Percentiles rank a stretch among this genome's conserved stretches.
Conservation (phyloP, 2,113 vertebrate species). For the Phoxinus phoxinus region DNA sequence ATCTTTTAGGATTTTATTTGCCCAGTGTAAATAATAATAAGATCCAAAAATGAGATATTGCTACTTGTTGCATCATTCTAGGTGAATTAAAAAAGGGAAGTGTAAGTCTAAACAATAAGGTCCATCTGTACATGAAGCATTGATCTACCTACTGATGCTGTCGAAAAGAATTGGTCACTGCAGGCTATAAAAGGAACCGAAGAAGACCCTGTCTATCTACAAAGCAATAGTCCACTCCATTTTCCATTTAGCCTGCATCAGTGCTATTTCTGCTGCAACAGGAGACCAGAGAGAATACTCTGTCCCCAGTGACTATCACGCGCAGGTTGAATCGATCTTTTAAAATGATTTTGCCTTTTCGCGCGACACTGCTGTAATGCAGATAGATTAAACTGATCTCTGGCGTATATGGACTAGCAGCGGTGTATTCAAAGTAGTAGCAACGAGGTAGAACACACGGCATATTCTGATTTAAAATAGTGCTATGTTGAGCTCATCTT, state of each 20-base stretch:
- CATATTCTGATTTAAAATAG: background rate
- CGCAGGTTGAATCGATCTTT: conserved; percentile 42
- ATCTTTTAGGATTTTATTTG: background rate
- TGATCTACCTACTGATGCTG: background rate
- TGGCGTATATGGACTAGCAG: background rate
- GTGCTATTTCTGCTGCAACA: conserved; percentile 47
- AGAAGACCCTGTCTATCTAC: conserved; percentile 7
- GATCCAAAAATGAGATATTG: background rate
- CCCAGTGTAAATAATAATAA: background rate
- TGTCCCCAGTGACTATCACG: conserved; percentile 7
- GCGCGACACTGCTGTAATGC: conserved; percentile 44
- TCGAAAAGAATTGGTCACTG: conserved; percentile 10
- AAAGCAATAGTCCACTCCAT: conserved; percentile 20
- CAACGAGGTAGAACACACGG: background rate
- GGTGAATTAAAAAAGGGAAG: background rate
- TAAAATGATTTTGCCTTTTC: conserved; percentile 48
- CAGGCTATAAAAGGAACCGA: conserved; percentile 27
- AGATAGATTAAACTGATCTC: conserved; percentile 47
- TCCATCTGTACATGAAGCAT: background rate
- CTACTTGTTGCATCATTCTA: conserved; percentile 28
- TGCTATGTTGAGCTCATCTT: conserved; percentile 7
- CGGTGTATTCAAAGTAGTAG: background rate
- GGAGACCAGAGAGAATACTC: conserved; percentile 31
- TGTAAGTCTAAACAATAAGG: background rate
- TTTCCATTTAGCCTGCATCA: conserved; percentile 41